Conservation (phyloP, 2,113 vertebrate species). For the Indicator maculatus region DNA sequence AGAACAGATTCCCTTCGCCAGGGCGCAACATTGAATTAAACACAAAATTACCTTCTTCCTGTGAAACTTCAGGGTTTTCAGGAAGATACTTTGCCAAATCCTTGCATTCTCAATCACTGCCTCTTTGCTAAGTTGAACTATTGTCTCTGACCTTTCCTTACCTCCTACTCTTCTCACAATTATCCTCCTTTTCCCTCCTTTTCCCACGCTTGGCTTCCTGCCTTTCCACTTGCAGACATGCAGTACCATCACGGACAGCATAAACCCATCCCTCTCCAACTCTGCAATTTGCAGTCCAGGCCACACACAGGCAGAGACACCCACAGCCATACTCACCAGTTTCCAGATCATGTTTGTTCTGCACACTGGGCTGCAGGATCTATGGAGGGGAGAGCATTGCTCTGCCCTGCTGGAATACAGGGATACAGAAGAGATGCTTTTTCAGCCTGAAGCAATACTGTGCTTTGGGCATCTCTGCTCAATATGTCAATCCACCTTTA, state of each 20-base stretch:
- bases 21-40: not conserved
- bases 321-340: fast-evolving
- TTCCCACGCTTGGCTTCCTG: slow-evolving; percentile 60
- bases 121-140: slow-evolving; percentile 16
- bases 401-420: not conserved
- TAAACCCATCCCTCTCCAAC: not conserved
- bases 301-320: not conserved
- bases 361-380: fast-evolving
- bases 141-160: slow-evolving; percentile 51
- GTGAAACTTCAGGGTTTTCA: slow-evolving; percentile 35
- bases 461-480: not conserved
- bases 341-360: fast-evolving
- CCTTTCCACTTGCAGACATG: not conserved
- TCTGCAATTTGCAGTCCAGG: not conserved
- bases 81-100: slow-evolving; percentile 35
- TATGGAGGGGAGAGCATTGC: fast-evolving
- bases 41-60: slow-evolving; percentile 46
- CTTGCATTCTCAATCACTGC: slow-evolving; percentile 18
- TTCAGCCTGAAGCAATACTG: not conserved
- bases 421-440: not conserved
- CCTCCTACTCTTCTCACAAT: slow-evolving; percentile 46
- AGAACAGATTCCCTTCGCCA: not conserved
- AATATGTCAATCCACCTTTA: not conserved
- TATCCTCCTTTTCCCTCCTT: slow-evolving; percentile 32
- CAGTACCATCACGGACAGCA: fast-evolving